Evolutionary conservation across 1,140 invertebrate genomes (phyloP).

Genomic region (Papilio machaon): DNA sequence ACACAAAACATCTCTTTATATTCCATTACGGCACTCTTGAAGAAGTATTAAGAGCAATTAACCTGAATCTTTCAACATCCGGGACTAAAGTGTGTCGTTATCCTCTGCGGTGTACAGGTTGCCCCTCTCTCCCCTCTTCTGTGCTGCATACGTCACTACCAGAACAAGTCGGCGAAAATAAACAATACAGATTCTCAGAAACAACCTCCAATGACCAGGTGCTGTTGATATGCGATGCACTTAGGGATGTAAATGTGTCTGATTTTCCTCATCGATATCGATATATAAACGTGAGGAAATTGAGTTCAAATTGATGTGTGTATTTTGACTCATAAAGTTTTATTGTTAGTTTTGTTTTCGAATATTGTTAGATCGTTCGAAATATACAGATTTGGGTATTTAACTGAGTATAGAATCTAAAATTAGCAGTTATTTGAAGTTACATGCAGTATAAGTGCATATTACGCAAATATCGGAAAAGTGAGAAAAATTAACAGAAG

Average conservation of each 20-base stretch:
- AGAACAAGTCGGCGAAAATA: constrained; percentile 29
- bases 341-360: too few species aligned
- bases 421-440: too few species aligned
- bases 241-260: not conserved
- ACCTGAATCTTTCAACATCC: constrained; percentile 20
- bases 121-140: not conserved
- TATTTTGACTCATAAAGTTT: too few species aligned
- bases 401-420: too few species aligned
- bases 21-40: not conserved
- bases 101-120: not conserved
- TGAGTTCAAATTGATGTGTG: not conserved
- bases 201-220: constrained; percentile 36
- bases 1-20: not conserved
- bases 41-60: not conserved
- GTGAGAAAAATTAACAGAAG: not conserved
- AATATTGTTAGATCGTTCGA: too few species aligned
- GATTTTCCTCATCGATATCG: constrained; percentile 28
- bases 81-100: constrained; percentile 15
- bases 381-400: too few species aligned
- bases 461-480: not conserved
- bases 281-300: not conserved
- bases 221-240: constrained; percentile 32
- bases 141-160: not conserved
- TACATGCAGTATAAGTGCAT: too few species aligned
- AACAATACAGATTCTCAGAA: constrained; percentile 36